Conservation (phyloP, 2,113 vertebrate genomes). For the Callipepla californica region DNA sequence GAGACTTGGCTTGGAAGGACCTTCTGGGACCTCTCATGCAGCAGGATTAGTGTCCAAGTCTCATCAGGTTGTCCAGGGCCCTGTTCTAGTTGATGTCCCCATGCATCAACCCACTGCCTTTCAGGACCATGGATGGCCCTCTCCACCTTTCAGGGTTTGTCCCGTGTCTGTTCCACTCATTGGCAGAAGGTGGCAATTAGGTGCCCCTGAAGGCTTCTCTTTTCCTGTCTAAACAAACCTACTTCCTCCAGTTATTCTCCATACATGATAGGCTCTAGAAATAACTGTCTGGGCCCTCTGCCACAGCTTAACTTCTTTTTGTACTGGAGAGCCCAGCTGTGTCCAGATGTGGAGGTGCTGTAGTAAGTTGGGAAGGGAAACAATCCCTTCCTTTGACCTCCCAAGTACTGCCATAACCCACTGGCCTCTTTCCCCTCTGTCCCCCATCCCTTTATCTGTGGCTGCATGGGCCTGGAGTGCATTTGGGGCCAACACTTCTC, state of each 20-base stretch:
- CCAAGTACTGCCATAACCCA: not conserved
- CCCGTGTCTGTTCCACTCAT: not conserved
- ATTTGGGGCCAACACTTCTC: accelerated
- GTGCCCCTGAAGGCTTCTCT: not conserved
- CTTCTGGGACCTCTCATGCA: accelerated
- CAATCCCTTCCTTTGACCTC: not conserved
- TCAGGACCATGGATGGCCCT: not conserved
- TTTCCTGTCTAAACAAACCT: not conserved
- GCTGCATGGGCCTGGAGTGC: not conserved
- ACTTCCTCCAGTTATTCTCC: not conserved
- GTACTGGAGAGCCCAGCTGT: not conserved
- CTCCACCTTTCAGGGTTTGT: not conserved
- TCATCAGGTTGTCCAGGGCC: not conserved
- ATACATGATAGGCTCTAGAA: not conserved
- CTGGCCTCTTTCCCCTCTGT: not conserved
- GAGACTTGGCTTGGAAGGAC: not conserved
- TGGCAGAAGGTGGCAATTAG: not conserved
- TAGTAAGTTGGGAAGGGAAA: not conserved
- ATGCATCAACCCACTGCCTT: not conserved
- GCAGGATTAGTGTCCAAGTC: not conserved
- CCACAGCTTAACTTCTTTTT: not conserved
- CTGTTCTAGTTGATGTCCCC: not conserved
- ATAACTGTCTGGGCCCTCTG: not conserved
- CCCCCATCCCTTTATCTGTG: too few relatives aligned
- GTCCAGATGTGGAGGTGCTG: not conserved